Base-by-base conservation (phyloP, 2,888 invertebrate genomes). In the Parnassius mnemosyne region DNA sequence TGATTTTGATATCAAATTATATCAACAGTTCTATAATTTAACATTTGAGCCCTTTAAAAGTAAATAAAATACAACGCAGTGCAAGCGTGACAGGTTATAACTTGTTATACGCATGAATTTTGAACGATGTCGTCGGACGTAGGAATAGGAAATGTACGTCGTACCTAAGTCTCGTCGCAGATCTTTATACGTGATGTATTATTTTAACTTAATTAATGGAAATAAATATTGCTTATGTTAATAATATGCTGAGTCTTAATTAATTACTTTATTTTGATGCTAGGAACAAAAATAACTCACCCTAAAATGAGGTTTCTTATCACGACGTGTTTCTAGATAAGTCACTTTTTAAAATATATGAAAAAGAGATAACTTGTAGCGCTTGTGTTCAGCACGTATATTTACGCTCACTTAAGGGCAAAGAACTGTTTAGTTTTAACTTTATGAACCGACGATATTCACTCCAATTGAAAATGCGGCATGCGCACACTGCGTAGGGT, bases 401-500 rank as follows among this genome's bases (percentile, higher is more conserved):
- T 49, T 49, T 9, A n/a, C 49, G 57, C 51, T 55, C 42, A 51
- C 52, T 50, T 62, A 16, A 43, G n/a, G 43, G 12, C 51, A 41
- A 46, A 52, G 12, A 25, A 55, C 12, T 11, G 34, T 12, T 13
- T 53, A 20, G 20, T 12, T 25, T 34, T 16, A 52, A 60, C 59
- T 52, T 57, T 63, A 57, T 53, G 57, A 53, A 61, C 20, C 2
- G 20, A 65, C 56, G 25, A 65, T 46, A 53, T 52, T 3, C 60
- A 58, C 47, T 60, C 58, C 51, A 43, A 64, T 53, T 46, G 55
- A 58, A 60, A 53, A 54, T 47, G 16, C 61, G 52, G 65, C 65
- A 69, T 68, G 74, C 87, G 83, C 73, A 80, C 81, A 73, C 80
- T 75, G 76, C 67, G 72, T 63, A 70, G 69, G 79, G 80, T 72